Evolutionary conservation across 2,888 invertebrate genomes (phyloP).

Genomic region (Andrena haemorrhoa): DNA sequence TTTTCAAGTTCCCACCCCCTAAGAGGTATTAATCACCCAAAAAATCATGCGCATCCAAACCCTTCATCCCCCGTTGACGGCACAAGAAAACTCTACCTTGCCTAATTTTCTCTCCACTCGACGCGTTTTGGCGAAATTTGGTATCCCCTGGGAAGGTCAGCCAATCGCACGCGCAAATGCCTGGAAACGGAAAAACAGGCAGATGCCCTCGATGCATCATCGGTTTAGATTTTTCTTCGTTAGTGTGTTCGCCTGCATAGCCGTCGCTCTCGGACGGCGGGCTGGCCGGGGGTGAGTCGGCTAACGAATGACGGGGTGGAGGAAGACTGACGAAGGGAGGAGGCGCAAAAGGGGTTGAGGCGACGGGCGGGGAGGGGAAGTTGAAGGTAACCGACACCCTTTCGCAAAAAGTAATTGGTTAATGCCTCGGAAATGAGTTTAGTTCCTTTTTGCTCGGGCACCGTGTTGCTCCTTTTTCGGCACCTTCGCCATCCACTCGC

Average conservation of each 20-base stretch:
- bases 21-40: too few relatives aligned
- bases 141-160: not conserved
- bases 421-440: conserved; percentile 85
- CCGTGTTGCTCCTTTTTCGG: conserved; percentile 74
- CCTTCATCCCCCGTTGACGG: too few relatives aligned
- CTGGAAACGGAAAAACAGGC: not conserved
- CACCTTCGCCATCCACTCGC: conserved; percentile 63
- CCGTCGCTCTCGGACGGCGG: conserved; percentile 51
- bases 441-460: conserved; percentile 80
- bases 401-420: conserved; percentile 84
- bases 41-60: too few relatives aligned
- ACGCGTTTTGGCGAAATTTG: not conserved
- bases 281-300: conserved; percentile 65
- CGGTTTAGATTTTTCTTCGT: conserved; percentile 75
- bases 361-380: conserved; percentile 61
- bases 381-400: conserved; percentile 83
- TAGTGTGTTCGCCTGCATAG: conserved; percentile 58
- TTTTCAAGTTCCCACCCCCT: too few relatives aligned
- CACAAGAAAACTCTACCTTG: too few relatives aligned
- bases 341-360: conserved; percentile 49
- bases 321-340: conserved; percentile 51
- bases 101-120: too few relatives aligned
- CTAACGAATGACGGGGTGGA: conserved; percentile 71
- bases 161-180: not conserved
- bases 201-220: conserved; percentile 24